phyloP scores from a whole-genome alignment of 2,113 vertebrate species.

The Anoura caudifer region DNA sequence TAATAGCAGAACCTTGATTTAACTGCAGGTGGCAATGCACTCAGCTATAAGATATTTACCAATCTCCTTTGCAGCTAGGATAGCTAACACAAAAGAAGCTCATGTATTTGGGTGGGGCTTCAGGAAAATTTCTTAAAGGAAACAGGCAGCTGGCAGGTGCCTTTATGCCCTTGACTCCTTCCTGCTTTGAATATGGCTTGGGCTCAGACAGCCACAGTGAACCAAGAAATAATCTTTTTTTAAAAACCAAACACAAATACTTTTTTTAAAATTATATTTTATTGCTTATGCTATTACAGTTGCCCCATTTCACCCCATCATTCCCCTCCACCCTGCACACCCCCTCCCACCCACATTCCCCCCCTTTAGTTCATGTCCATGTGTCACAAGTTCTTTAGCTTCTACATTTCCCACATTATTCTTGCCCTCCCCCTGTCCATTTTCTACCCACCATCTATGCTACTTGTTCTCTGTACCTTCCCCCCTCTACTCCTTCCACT shows the following conservation, averaged over 20 bases:
- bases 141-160: neutral
- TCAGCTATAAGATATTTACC: neutral
- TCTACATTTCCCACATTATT: no score
- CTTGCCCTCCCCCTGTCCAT: no score
- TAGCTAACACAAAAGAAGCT: neutral
- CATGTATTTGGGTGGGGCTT: neutral
- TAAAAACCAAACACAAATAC: constrained; percentile 79
- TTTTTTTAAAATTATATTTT: no score
- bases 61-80: neutral
- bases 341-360: no score
- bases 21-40: neutral
- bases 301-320: no score
- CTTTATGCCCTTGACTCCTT: neutral
- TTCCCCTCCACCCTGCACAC: no score
- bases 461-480: no score
- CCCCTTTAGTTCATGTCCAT: no score
- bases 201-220: neutral
- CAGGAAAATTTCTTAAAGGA: neutral
- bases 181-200: neutral
- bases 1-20: neutral
- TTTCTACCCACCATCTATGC: no score
- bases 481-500: no score
- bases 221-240: neutral
- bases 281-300: no score
- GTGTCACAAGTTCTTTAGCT: no score